phyloP scores from a whole-genome alignment of 92 coral and sea anemone species.

The Palythoa grandis region DNA sequence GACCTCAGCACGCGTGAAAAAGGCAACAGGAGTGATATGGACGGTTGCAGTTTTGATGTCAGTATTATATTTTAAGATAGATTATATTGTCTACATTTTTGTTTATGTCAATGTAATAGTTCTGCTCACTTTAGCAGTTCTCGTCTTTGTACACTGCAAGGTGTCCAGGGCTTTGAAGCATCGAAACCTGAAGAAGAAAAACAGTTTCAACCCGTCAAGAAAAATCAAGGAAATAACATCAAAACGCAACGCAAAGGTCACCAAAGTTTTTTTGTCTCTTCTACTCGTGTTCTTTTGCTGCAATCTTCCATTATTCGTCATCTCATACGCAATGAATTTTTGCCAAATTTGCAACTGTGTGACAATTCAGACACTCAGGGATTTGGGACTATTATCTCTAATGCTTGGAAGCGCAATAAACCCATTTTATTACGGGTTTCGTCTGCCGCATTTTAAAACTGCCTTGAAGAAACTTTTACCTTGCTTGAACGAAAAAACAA shows the following conservation, averaged over 20 bases:
- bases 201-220: not conserved
- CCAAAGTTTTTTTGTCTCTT: slow-evolving; percentile 61
- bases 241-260: slow-evolving; percentile 68
- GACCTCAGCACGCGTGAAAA: slow-evolving; percentile 60
- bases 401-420: slow-evolving; percentile 75
- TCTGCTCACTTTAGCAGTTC: slow-evolving; percentile 59
- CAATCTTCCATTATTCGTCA: slow-evolving; percentile 62
- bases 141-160: slow-evolving; percentile 61
- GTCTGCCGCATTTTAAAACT: slow-evolving; percentile 76
- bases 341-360: slow-evolving; percentile 60
- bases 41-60: slow-evolving; percentile 59
- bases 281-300: slow-evolving; percentile 59
- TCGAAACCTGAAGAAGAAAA: not conserved
- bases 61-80: slow-evolving; percentile 65
- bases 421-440: slow-evolving; percentile 76
- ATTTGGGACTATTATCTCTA: slow-evolving; percentile 65
- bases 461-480: slow-evolving; percentile 51
- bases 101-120: slow-evolving; percentile 72
- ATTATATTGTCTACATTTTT: slow-evolving; percentile 71
- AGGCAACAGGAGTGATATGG: slow-evolving; percentile 66
- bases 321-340: slow-evolving; percentile 72
- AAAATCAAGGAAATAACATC: not conserved
- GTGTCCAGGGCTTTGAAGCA: slow-evolving; percentile 53
- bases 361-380: slow-evolving; percentile 69
- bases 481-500: not conserved